Evolutionary conservation across 2,113 vertebrate species (phyloP).

Genomic region (Clarias batrachus): DNA sequence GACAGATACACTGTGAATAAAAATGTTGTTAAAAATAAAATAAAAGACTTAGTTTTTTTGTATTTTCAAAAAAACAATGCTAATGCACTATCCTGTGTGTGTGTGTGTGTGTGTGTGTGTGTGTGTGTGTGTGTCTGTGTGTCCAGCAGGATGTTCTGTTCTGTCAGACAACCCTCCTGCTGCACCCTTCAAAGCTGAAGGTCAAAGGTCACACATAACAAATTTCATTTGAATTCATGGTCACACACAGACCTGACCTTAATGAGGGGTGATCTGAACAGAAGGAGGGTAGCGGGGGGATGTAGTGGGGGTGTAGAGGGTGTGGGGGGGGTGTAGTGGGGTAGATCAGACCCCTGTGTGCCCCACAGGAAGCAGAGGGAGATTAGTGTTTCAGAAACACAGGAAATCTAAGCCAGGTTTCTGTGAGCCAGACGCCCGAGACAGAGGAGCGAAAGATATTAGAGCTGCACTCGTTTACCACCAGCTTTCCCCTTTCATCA

Average conservation of each 20-base stretch:
- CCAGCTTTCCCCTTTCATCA: not conserved
- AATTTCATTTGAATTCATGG: constrained; percentile 32
- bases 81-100: not conserved
- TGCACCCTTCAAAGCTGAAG: constrained; percentile 25
- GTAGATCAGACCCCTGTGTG: constrained; percentile 31
- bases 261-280: constrained; percentile 24
- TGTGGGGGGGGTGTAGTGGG: not conserved
- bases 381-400: constrained; percentile 69
- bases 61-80: not conserved
- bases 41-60: not conserved
- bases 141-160: not conserved
- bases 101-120: not conserved
- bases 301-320: not conserved
- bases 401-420: constrained; percentile 77
- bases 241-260: constrained; percentile 1
- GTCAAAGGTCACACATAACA: constrained; percentile 46
- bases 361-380: constrained; percentile 70
- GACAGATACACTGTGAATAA: not conserved
- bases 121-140: constrained; percentile 23
- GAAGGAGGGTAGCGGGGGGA: not conserved
- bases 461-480: constrained; percentile 13
- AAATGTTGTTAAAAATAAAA: not conserved
- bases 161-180: constrained; percentile 22
- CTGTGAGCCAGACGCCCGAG: constrained; percentile 71
- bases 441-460: constrained; percentile 63